Evolutionary conservation across 2,797 vertebrate species (phyloP).

Genomic region (Neopelma chrysocephalum): DNA sequence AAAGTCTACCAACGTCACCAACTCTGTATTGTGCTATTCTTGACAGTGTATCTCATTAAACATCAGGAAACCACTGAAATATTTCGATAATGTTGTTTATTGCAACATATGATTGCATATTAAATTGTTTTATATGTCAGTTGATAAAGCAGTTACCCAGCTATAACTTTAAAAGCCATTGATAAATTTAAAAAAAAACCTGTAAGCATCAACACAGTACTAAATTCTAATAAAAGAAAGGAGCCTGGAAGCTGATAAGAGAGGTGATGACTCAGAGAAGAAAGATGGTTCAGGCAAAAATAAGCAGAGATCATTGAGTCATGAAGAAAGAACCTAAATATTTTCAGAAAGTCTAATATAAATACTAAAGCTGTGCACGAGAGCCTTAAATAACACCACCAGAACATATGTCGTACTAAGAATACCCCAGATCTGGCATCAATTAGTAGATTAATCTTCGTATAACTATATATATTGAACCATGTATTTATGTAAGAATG

Average conservation of each 20-base stretch:
- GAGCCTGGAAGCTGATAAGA: not conserved
- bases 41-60: not conserved
- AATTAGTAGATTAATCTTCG: not conserved
- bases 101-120: not conserved
- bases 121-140: not conserved
- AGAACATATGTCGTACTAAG: not conserved
- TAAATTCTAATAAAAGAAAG: constrained; percentile 11
- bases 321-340: not conserved
- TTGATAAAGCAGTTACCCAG: not conserved
- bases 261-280: not conserved
- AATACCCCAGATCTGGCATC: not conserved
- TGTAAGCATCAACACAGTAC: not conserved
- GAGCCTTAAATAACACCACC: not conserved
- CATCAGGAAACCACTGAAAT: not conserved
- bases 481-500: not conserved
- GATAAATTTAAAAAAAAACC: not conserved
- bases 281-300: not conserved
- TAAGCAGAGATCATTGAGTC: not conserved
- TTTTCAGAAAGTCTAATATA: not conserved
- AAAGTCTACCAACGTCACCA: not conserved
- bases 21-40: not conserved
- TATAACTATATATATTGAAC: not conserved
- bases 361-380: not conserved
- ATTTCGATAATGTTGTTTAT: not conserved
- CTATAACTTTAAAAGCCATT: not conserved